phyloP scores from a whole-genome alignment of 2,888 invertebrate genomes.

The Macrophya annulata region DNA sequence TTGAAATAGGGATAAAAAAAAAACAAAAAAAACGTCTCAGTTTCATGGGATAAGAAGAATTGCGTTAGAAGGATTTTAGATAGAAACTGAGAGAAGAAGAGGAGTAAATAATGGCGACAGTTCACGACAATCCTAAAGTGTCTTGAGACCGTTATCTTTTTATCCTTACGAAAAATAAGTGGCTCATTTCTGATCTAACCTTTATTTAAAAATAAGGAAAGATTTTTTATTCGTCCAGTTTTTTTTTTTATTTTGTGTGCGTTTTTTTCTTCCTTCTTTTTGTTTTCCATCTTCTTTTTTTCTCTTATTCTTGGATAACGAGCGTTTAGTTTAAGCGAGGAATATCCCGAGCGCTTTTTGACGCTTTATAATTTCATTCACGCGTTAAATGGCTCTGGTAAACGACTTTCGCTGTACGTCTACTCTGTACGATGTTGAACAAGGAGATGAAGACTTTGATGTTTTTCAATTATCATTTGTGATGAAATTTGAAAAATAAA shows the following conservation, averaged over 20 bases:
- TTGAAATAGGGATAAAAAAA: conserved; percentile 1
- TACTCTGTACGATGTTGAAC: not conserved
- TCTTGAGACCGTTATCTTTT: conserved; percentile 15
- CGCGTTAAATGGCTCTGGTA: conserved; percentile 25
- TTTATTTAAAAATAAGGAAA: not conserved
- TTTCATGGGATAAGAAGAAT: conserved; percentile 9
- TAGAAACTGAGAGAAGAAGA: not conserved
- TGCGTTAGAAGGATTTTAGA: conserved; percentile 20
- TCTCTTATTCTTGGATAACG: not conserved
- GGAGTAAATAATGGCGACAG: conserved; percentile 40
- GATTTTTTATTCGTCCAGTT: not conserved
- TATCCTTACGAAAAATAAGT: conserved; percentile 19
- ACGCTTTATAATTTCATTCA: conserved; percentile 21
- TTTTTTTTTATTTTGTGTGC: no score
- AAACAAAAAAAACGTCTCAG: not conserved
- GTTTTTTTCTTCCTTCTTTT: no score
- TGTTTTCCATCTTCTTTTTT: not conserved
- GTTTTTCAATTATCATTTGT: conserved; percentile 11
- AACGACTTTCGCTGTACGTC: conserved; percentile 11
- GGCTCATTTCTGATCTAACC: conserved; percentile 13
- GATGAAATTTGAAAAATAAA: not conserved
- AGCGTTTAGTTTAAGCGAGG: not conserved
- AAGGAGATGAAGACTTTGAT: not conserved
- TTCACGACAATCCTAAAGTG: conserved; percentile 32
- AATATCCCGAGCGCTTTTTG: conserved; percentile 8